These are phyloP conservation scores for Rallus limicola DNA, from an alignment of 2,113 vertebrate species.

Conservation along the genomic window DNA sequence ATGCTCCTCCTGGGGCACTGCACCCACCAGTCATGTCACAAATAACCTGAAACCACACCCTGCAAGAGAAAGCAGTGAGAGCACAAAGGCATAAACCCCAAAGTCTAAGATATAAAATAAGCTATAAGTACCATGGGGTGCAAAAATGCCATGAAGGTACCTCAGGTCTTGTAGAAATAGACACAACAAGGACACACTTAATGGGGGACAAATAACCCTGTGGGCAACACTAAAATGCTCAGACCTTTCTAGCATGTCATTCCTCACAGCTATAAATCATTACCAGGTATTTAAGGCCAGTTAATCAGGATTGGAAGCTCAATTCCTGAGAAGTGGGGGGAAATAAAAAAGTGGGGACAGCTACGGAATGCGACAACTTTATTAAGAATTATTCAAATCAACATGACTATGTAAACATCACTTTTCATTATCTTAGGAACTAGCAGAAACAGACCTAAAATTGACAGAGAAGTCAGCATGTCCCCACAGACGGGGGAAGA, in stretches of 20 bases:
- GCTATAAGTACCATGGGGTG: background rate
- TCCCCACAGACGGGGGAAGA: background rate
- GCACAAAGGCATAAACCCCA: background rate
- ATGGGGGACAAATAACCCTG: background rate
- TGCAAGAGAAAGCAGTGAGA: background rate
- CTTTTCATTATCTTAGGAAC: background rate
- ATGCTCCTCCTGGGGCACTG: background rate
- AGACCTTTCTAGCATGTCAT: background rate
- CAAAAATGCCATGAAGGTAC: background rate
- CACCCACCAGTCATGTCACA: too few species aligned
- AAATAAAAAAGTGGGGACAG: too few species aligned
- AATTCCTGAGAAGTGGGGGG: background rate
- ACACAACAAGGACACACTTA: background rate
- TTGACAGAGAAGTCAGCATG: background rate
- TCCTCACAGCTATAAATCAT: background rate
- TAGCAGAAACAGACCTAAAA: background rate
- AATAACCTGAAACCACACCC: background rate
- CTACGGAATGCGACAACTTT: background rate
- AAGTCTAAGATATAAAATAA: background rate
- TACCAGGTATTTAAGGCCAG: background rate
- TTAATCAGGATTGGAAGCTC: background rate
- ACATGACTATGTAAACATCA: background rate
- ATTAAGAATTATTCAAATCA: background rate
- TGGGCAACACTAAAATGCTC: background rate
- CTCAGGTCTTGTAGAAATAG: background rate